Evolutionary conservation across 2,113 vertebrate species (phyloP).

Genomic region (Dicentrarchus labrax): DNA sequence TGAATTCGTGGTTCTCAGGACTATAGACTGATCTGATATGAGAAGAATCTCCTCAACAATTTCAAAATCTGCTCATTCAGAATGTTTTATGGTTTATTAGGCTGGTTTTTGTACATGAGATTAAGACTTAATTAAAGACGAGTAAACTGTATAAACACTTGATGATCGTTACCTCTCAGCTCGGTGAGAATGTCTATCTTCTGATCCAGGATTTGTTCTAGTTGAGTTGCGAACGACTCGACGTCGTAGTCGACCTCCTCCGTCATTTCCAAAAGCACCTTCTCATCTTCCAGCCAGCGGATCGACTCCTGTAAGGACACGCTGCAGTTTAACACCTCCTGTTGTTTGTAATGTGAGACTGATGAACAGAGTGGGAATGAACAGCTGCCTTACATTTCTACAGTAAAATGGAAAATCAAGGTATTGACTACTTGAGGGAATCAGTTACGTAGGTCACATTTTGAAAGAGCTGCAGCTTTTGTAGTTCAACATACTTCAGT

Average conservation of each 20-base stretch:
- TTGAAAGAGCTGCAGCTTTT: no score
- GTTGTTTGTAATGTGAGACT: neutral
- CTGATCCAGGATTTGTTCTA: conserved; percentile 97
- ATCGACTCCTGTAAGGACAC: conserved; percentile 91
- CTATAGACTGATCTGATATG: no score
- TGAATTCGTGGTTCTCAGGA: no score
- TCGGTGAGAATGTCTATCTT: conserved; percentile 97
- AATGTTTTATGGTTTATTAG: neutral
- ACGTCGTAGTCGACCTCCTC: conserved; percentile 99
- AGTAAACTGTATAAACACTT: no score
- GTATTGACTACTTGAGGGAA: neutral
- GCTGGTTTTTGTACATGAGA: neutral
- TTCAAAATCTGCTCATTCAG: no score
- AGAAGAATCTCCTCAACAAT: no score
- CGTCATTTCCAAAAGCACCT: conserved; percentile 96
- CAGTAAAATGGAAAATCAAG: no score
- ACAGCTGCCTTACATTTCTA: no score
- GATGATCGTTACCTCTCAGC: conserved; percentile 89
- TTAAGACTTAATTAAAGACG: no score
- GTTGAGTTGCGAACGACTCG: conserved; percentile 95
- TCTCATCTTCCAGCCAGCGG: conserved; percentile 97
- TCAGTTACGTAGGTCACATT: no score
- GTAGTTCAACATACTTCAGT: no score
- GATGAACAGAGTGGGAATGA: neutral
- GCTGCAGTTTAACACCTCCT: neutral